Percentiles rank a stretch among this genome's conserved stretches.
phyloP scores from a whole-genome alignment of 64 coral and sea anemone species.

The Pocillopora verrucosa region DNA sequence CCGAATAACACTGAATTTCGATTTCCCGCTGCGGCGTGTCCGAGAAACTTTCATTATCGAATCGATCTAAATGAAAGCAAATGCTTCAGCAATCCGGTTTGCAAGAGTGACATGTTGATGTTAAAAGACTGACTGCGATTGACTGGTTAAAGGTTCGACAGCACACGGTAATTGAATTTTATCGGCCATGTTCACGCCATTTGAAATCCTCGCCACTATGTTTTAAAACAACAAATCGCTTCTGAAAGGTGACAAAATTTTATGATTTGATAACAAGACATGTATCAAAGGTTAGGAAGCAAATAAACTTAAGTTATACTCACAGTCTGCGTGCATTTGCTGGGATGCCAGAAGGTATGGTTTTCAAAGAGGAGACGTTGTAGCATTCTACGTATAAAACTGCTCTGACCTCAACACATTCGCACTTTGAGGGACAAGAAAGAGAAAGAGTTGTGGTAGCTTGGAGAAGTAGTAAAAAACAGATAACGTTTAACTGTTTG shows the following conservation, averaged over 20 bases:
- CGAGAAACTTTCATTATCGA: background rate
- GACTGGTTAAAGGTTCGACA: background rate
- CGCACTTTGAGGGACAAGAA: background rate
- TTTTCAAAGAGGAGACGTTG: background rate
- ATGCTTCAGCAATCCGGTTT: background rate
- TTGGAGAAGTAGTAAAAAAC: background rate
- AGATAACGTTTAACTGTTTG: background rate
- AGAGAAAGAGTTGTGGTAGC: background rate
- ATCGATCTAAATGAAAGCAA: background rate
- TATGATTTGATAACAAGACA: conserved; percentile 38
- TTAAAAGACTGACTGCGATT: conserved; percentile 1
- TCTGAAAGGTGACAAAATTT: conserved; percentile 17
- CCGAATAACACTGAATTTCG: background rate
- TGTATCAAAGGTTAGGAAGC: background rate
- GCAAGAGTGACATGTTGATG: background rate
- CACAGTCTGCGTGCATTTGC: conserved; percentile 6
- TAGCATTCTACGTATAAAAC: background rate
- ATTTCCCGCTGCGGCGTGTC: background rate
- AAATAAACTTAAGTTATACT: conserved; percentile 8
- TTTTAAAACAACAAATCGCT: background rate
- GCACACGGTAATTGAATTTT: conserved; percentile 21
- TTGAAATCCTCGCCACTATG: background rate
- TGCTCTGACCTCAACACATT: background rate
- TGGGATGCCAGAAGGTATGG: conserved; percentile 26
- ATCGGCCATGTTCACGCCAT: background rate